These are phyloP conservation scores for Anneissia japonica DNA, from an alignment of 35 echinoderm and acorn worm species.

Conservation along the genomic window DNA sequence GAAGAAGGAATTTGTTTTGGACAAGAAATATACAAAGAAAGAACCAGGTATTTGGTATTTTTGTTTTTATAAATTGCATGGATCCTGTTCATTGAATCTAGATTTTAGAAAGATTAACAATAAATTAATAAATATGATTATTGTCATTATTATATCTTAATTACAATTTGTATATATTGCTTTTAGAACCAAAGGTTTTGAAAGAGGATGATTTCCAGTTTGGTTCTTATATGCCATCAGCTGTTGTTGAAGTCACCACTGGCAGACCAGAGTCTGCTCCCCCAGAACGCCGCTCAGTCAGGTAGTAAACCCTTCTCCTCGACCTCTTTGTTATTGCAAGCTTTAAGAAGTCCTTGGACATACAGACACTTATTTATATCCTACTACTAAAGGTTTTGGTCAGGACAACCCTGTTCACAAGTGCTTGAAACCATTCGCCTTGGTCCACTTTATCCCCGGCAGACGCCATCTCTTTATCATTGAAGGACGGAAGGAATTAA, in stretches of 20 bases:
- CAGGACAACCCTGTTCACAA: no score
- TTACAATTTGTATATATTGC: no score
- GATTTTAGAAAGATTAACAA: neutral
- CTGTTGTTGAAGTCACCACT: slow-evolving; percentile 30
- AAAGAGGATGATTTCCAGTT: slow-evolving; percentile 81
- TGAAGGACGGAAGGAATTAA: no score
- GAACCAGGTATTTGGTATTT: slow-evolving; percentile 34
- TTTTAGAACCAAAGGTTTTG: slow-evolving; percentile 30
- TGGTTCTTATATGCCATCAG: slow-evolving; percentile 83
- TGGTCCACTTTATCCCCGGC: no score
- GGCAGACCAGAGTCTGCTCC: slow-evolving; percentile 73
- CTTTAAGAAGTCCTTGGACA: no score
- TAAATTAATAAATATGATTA: neutral
- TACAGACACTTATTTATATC: no score
- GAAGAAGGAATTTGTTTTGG: slow-evolving; percentile 61
- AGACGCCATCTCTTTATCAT: no score
- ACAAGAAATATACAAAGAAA: slow-evolving; percentile 68
- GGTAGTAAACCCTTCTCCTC: slow-evolving; percentile 7
- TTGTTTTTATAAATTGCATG: no score
- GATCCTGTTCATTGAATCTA: neutral
- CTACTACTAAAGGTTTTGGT: no score
- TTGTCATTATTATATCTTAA: no score
- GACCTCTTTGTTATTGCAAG: no score
- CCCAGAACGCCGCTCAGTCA: slow-evolving; percentile 60
- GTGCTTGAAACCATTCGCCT: no score